Evolutionary conservation across 1,140 invertebrate genomes (phyloP), one percentile per base, ranked within the genome.

Genomic region (Conus betulinus): DNA sequence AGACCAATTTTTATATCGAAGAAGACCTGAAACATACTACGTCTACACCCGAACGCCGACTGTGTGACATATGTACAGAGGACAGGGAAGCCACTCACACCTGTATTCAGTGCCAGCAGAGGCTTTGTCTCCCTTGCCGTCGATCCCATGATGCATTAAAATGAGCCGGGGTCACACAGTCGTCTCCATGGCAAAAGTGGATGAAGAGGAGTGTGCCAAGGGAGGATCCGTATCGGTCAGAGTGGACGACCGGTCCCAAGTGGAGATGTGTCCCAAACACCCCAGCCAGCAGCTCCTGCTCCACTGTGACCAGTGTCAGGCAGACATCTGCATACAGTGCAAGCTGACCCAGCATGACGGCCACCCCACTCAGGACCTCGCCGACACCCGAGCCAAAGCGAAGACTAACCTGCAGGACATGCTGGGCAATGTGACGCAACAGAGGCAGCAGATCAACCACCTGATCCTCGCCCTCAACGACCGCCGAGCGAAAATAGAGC

Each of bases 1-100:
- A 84, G 82, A 63, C 82, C 53, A 84, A 84, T 51, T 84, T 84
- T 20, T 84, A 84, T n/a, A 63, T 84, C 13, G 82, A 84, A 39
- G 5, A 60, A 27, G 82, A 84, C 82, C 20, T 84, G n/a, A 63
- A 5, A 13, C 3, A 63, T 17, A 23, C 53, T 7, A 15, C 82
- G 23, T 71, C 67, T 20, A 17, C 67, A 20, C 27, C 82, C 25
- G 1, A 60, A 27, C 20, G 57, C 5, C 53, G 57, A 53, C 55
- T 63, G 20, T 84, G 82, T 84, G 82, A 84, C 23, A 55, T 84
- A 5, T 84, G 82, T 27, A 13, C 55, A 57, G 82, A 84, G 0
- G 82, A 84, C 53, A 84, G 27, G 82, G 82, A 67, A 13, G 82
- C 82, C 57, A 84, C 82, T 39, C 53, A 84, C 53, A 67, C 53